A percentile compares a stretch with the other conserved stretches of the same genome.
Evolutionary conservation across 2,888 invertebrate species (phyloP).

Genomic region (Embidobia sp.): DNA sequence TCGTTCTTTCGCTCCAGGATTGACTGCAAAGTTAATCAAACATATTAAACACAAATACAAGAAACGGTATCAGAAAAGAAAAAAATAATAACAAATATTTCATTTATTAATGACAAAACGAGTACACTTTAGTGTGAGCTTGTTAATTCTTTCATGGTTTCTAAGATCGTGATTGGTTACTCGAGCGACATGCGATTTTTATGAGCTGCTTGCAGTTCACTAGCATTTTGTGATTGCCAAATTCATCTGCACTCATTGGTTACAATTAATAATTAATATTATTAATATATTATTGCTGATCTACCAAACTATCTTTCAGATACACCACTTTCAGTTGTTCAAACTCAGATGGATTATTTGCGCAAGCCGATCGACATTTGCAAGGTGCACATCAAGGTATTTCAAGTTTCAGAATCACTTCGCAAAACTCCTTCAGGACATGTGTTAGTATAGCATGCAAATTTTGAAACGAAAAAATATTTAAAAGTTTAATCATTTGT

Average conservation of each 20-base stretch:
- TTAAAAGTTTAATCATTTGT: too few relatives aligned
- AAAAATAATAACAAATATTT: not conserved
- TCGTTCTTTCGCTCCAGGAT: conserved; percentile 96
- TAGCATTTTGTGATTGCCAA: conserved; percentile 35
- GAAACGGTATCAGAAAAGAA: not conserved
- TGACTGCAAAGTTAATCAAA: conserved; percentile 91
- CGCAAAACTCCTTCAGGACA: not conserved
- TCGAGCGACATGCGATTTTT: conserved; percentile 57
- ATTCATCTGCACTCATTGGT: conserved; percentile 9
- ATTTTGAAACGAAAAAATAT: conserved; percentile 5
- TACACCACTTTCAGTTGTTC: not conserved
- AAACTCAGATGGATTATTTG: conserved; percentile 24
- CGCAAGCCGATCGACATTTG: conserved; percentile 27
- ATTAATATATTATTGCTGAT: not conserved
- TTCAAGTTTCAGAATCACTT: not conserved
- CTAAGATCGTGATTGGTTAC: conserved; percentile 40
- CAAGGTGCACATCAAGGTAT: conserved; percentile 12
- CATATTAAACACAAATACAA: conserved; percentile 69
- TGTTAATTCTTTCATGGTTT: conserved; percentile 37
- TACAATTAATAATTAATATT: too few relatives aligned
- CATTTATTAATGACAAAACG: conserved; percentile 42
- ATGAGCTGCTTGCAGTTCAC: conserved; percentile 45
- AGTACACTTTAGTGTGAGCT: conserved; percentile 41
- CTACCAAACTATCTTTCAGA: conserved; percentile 8
- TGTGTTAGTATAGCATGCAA: conserved; percentile 34